Conservation (phyloP, 2,888 invertebrate species). For the Ceratothoa steindachneri region DNA sequence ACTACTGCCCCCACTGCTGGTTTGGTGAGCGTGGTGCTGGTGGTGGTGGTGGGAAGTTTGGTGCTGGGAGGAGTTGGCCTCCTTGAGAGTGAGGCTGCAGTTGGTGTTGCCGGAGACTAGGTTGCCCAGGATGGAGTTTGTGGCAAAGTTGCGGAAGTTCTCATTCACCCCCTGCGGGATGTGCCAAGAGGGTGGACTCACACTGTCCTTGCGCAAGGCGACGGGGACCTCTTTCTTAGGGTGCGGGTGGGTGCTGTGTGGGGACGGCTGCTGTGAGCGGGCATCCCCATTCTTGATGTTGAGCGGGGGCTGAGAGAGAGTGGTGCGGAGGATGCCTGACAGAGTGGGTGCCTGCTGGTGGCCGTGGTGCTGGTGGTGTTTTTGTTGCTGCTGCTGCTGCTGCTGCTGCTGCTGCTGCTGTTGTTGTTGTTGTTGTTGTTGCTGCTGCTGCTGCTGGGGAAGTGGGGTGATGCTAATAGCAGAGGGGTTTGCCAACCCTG, state of each 20-base stretch:
- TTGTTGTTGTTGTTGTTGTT: conserved; percentile 18
- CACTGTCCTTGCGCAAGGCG: conserved; percentile 31
- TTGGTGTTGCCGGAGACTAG: conserved; percentile 6
- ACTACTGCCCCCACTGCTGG: conserved; percentile 5
- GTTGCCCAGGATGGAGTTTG: conserved; percentile 1
- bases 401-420: conserved; percentile 28
- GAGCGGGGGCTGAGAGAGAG: conserved; percentile 23
- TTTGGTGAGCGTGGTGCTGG: neutral
- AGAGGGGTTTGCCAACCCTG: conserved; percentile 29
- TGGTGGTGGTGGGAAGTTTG: neutral
- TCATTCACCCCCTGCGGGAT: conserved; percentile 44
- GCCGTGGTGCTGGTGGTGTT: conserved; percentile 16
- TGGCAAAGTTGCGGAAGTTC: conserved; percentile 17
- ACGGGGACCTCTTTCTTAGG: conserved; percentile 12
- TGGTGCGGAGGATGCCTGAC: conserved; percentile 32
- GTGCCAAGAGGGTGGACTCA: conserved; percentile 43
- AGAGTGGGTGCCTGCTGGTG: conserved; percentile 7
- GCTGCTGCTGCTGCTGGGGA: conserved; percentile 22
- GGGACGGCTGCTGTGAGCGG: conserved; percentile 36
- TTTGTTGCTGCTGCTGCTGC: neutral
- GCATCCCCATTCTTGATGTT: conserved; percentile 20
- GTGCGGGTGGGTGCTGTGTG: conserved; percentile 34
- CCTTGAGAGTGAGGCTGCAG: conserved; percentile 1
- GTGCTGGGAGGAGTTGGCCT: neutral
- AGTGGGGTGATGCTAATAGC: conserved; percentile 46